Evolutionary conservation across 2,888 invertebrate species (phyloP).

Genomic region (Rhaphigaster nebulosa): DNA sequence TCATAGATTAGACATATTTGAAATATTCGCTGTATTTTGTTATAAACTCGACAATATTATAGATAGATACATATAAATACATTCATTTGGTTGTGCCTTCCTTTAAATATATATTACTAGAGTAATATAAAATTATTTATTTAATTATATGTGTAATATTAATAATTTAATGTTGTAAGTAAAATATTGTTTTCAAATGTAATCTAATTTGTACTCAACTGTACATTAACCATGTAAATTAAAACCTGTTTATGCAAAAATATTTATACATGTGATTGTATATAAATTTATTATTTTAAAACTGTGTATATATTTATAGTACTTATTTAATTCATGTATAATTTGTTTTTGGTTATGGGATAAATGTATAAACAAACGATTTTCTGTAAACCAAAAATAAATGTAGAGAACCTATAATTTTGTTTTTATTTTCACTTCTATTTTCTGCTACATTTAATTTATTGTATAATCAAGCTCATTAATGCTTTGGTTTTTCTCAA

Average conservation of each 20-base stretch:
- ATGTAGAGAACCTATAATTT: constrained; percentile 37
- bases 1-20: constrained; percentile 6
- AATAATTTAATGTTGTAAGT: constrained; percentile 44
- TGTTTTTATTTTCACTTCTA: neutral
- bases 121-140: constrained; percentile 26
- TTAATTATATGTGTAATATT: constrained; percentile 32
- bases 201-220: constrained; percentile 52
- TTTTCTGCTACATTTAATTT: neutral
- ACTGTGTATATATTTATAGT: constrained; percentile 50
- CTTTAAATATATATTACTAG: neutral
- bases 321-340: constrained; percentile 54
- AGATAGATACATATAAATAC: neutral
- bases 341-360: constrained; percentile 59
- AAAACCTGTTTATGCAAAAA: constrained; percentile 36
- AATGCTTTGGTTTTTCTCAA: neutral
- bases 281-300: constrained; percentile 52
- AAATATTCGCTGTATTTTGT: neutral
- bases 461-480: neutral
- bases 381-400: constrained; percentile 59
- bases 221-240: constrained; percentile 60
- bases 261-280: constrained; percentile 54
- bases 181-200: constrained; percentile 23
- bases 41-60: neutral
- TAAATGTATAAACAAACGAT: constrained; percentile 52
- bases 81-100: constrained; percentile 37